Evolutionary conservation across 2,888 invertebrate species (phyloP).

Genomic region (Clunio marinus): DNA sequence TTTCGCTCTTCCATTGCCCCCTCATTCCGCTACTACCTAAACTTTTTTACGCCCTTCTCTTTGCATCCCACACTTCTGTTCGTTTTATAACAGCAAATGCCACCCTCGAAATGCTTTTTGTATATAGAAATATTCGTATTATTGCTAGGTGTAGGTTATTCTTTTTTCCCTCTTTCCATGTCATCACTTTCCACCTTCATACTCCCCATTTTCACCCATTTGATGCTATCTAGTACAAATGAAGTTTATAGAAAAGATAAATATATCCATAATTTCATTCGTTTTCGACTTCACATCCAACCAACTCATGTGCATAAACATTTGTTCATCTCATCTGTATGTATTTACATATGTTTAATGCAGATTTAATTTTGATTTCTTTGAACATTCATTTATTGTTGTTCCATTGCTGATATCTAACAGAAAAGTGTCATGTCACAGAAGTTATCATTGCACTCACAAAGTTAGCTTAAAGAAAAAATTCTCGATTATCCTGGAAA

Average conservation of each 20-base stretch:
- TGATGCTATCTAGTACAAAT: background rate
- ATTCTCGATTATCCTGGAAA: conserved; percentile 1
- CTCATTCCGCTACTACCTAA: conserved; percentile 13
- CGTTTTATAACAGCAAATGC: background rate
- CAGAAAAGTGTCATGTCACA: too few species aligned
- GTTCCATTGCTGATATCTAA: too few species aligned
- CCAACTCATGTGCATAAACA: background rate
- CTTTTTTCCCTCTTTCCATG: background rate
- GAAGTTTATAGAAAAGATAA: conserved; percentile 34
- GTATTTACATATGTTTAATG: background rate
- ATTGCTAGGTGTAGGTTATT: conserved; percentile 39
- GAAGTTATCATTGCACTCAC: too few species aligned
- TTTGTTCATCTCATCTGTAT: background rate
- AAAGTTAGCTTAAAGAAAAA: background rate
- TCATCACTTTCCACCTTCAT: background rate
- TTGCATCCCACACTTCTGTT: background rate
- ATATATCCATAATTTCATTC: conserved; percentile 36
- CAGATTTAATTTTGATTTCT: too few species aligned
- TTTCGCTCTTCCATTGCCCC: conserved; percentile 10
- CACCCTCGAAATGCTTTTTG: conserved; percentile 35
- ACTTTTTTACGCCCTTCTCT: conserved; percentile 4
- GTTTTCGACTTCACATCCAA: background rate
- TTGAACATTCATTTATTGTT: too few species aligned
- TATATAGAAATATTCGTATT: conserved; percentile 34
- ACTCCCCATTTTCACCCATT: background rate